Evolutionary conservation across 2,797 vertebrate genomes (phyloP), one percentile per base, ranked within the genome.

Genomic region (Pseudotriccus pelzelni): DNA sequence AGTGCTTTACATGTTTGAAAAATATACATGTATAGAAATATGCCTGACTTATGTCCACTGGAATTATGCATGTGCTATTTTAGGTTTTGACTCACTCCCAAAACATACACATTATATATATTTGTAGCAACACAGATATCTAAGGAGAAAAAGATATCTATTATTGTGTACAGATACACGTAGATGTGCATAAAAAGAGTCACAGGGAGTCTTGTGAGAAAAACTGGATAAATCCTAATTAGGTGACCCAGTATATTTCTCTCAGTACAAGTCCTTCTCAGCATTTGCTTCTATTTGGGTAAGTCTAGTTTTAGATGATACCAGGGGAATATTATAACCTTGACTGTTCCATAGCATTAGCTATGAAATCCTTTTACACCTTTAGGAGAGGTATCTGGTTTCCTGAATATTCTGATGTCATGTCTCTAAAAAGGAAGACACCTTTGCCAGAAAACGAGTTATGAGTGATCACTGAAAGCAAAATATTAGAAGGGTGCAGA

Each of bases 271-370:
- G 67, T 86, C 23, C 67, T 75, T 39, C 79, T 70, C 3, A 7
- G 67, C 49, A 47, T 91, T 94, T 60, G 16, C 44, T 94, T 81
- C 90, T 95, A 90, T 94, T 95, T 93, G 36, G 43, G 68, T 82
- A 62, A 6, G 1, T 83, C 83, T 93, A 55, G 56, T 91, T 95
- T 94, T 91, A 84, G 83, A 47, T 52, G 7, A 52, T 47, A 83
- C 28, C 83, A 77, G 74, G 88, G 91, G 91, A 94, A 49, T 90
- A 46, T 60, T 63, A 76, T 81, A 91, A 94, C 94, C 93, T 96
- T 95, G 92, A 83, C 13, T 17, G 55, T 75, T 64, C 52, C 1
- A 1, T 34, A n/a, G 3, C 43, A 68, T 44, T 56, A 73, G 17
- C 53, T n/a, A 28, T 6, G 4, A 74, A 90, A 80, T 58, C 76